Evolutionary conservation across 2,113 vertebrate genomes (phyloP).

Genomic region (Bagarius yarrelli): DNA sequence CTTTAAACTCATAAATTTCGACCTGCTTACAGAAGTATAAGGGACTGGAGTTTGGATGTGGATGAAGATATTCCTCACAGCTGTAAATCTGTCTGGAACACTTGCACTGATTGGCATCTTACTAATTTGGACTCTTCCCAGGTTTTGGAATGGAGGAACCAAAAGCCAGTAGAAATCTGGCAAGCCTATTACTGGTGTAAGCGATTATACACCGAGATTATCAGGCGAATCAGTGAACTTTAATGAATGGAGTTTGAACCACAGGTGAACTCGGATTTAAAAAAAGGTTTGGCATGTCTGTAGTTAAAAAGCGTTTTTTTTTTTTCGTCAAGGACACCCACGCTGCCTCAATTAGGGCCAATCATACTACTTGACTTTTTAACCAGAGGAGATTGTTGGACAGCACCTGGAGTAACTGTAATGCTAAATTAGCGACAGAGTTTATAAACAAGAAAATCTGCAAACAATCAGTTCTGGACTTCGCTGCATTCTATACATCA

Average conservation of each 20-base stretch:
- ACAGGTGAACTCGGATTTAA: background rate
- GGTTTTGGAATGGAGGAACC: background rate
- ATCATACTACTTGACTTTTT: constrained; percentile 29
- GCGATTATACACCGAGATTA: background rate
- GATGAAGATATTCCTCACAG: constrained; percentile 57
- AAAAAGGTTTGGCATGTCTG: background rate
- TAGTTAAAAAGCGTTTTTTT: constrained; percentile 1
- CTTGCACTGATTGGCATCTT: constrained; percentile 49
- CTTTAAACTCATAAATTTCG: constrained; percentile 53
- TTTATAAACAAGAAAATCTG: constrained; percentile 1
- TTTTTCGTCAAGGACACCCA: constrained; percentile 36
- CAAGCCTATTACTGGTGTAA: background rate
- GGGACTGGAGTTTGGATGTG: constrained; percentile 40
- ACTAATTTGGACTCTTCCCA: constrained; percentile 50
- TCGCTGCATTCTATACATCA: constrained; percentile 38
- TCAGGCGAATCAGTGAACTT: background rate
- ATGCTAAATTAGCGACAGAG: constrained; percentile 12
- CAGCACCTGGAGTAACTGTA: constrained; percentile 31
- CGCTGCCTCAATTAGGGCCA: constrained; percentile 34
- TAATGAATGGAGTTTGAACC: constrained; percentile 21
- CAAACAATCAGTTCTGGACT: constrained; percentile 17
- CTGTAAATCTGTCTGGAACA: constrained; percentile 51
- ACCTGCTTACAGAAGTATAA: constrained; percentile 29
- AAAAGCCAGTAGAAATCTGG: constrained; percentile 9
- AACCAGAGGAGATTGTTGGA: constrained; percentile 23